phyloP scores from a whole-genome alignment of 2,888 invertebrate species.

The Mythimna vitellina region DNA sequence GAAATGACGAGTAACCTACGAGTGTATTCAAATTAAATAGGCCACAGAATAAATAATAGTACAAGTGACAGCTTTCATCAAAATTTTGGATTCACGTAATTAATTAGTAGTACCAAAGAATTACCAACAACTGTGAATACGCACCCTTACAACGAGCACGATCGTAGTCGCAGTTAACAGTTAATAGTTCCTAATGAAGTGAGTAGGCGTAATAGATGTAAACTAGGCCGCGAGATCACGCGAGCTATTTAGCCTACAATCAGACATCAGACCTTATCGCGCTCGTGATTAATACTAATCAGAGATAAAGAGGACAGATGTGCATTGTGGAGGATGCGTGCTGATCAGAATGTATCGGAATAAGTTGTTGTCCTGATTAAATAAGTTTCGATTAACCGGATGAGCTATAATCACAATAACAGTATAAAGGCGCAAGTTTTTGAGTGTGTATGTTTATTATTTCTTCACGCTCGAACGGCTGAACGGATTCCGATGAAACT shows the following conservation, averaged over 20 bases:
- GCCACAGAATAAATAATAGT: no score
- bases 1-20: no score
- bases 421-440: no score
- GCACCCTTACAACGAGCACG: conserved; percentile 3
- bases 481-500: no score
- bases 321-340: conserved; percentile 8
- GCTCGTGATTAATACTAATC: conserved; percentile 34
- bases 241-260: conserved; percentile 37
- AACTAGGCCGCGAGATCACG: conserved; percentile 63
- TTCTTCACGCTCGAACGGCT: no score
- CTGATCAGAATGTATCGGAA: conserved; percentile 15
- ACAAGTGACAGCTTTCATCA: background rate
- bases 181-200: conserved; percentile 50
- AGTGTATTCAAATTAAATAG: no score
- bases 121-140: background rate
- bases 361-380: background rate
- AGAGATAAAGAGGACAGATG: conserved; percentile 26
- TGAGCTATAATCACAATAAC: background rate
- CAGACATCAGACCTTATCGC: conserved; percentile 32
- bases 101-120: no score
- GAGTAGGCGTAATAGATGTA: conserved; percentile 38
- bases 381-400: background rate
- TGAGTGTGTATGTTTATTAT: no score
- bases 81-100: background rate
- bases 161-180: conserved; percentile 23